Conservation (phyloP, 2,113 vertebrate species). For the Vireo altiloquus region DNA sequence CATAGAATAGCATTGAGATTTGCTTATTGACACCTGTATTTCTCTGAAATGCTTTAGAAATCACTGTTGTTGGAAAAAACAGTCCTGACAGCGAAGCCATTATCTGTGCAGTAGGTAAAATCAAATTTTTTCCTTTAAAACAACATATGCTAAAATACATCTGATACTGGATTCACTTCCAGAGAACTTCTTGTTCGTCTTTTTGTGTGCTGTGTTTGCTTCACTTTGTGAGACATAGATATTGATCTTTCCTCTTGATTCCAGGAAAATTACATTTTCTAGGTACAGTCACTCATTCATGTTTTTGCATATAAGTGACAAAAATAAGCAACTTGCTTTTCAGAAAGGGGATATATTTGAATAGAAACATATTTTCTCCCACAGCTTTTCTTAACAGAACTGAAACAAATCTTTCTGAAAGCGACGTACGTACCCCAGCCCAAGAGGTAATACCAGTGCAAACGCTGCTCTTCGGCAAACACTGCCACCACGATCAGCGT, state of each 20-base stretch:
- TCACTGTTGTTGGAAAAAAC: background rate
- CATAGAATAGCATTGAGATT: background rate
- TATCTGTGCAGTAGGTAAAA: background rate
- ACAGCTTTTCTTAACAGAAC: background rate
- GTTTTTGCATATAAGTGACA: background rate
- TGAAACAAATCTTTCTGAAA: background rate
- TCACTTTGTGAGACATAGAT: background rate
- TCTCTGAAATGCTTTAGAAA: background rate
- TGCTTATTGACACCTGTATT: background rate
- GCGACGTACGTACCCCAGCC: constrained; percentile 97
- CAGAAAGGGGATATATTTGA: background rate
- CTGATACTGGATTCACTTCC: background rate
- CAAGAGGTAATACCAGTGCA: constrained; percentile 95
- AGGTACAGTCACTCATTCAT: background rate
- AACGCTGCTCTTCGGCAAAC: constrained; percentile 86
- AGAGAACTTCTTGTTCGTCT: background rate
- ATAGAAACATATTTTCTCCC: background rate
- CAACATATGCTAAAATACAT: background rate
- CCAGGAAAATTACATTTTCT: background rate
- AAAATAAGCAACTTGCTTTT: background rate
- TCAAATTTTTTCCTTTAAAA: background rate
- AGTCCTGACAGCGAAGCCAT: background rate
- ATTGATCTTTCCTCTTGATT: background rate
- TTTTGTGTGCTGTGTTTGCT: background rate
- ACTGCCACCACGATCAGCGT: constrained; percentile 93